Base-by-base conservation (phyloP, 2,888 invertebrate genomes). In the Acholoe squamosa region DNA sequence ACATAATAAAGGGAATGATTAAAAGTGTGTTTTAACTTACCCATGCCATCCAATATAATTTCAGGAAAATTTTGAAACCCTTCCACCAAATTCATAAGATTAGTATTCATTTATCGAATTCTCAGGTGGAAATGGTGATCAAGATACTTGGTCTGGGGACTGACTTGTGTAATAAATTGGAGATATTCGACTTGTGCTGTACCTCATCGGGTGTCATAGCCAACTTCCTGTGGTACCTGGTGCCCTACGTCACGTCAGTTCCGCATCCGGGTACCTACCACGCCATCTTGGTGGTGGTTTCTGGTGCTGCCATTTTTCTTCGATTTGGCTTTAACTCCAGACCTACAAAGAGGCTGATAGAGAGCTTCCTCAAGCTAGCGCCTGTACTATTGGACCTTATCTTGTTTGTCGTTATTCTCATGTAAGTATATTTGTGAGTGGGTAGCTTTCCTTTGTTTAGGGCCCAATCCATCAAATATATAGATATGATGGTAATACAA, bases 351-450 rank as follows among this genome's bases (percentile, higher is more conserved):
- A 84, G 52, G n/a, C 34, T 56, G 16, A 0, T 91, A 51, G 54
- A 67, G 61, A 91, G 61, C 33, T 84, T 91, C 86, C 33, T 90
- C 31, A 28, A 91, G 90, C 77, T 91, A 16, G 54, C 28, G 0
- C 91, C 91, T 31, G 90, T 91, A 54, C 90, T 91, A 88, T 71
- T 91, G 56, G 91, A 91, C 51, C 67, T 91, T 34, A 86, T 77
- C 31, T 28, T 90, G 33, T 51, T 91, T 56, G 90, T 91, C 0
- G 51, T 86, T 19, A 90, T 90, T 28, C 80, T 91, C 22, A 54
- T 91, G 91, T 91, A 33, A 61, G 33, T 14, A 71, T 71, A 0
- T n/a, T 34, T n/a, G n/a, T n/a, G n/a, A n/a, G n/a, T n/a, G n/a
- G n/a, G n/a, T n/a, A n/a, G n/a, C n/a, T n/a, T n/a, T n/a, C n/a